Conservation (phyloP, 2,113 vertebrate genomes). For the Jaculus jaculus region DNA sequence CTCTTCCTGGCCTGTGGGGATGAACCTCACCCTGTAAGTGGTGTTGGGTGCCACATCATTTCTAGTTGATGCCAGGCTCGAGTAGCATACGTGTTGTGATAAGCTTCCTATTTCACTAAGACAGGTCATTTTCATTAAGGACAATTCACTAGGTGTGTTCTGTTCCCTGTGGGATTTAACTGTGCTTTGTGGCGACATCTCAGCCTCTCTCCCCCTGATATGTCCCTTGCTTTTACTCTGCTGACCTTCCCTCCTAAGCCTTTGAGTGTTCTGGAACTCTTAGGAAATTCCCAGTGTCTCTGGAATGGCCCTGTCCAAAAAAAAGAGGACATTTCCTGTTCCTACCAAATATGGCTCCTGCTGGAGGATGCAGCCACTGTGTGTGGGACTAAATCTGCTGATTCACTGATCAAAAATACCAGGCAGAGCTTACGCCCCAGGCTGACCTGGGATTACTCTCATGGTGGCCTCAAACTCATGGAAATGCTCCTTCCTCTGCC, state of each 20-base stretch:
- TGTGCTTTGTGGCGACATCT: not conserved
- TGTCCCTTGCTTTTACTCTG: not conserved
- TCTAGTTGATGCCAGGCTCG: not conserved
- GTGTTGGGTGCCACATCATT: not conserved
- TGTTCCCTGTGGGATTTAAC: not conserved
- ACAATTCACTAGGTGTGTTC: not conserved
- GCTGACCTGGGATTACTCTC: too few relatives aligned
- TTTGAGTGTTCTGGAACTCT: not conserved
- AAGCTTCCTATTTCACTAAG: not conserved
- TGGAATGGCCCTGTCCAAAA: not conserved
- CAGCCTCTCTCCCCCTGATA: not conserved
- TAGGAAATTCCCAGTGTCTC: not conserved
- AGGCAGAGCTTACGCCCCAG: too few relatives aligned
- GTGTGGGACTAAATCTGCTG: not conserved
- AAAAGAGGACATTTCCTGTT: not conserved
- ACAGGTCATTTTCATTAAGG: not conserved
- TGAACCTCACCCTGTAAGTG: not conserved
- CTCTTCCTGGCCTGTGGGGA: not conserved
- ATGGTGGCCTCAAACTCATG: too few relatives aligned
- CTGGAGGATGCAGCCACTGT: not conserved
- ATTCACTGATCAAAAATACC: not conserved
- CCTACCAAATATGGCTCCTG: not conserved
- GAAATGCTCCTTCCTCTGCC: too few relatives aligned
- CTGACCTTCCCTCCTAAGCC: not conserved
- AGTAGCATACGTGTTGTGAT: not conserved